Evolutionary conservation across 1,140 invertebrate species (phyloP).

Genomic region (Globodera rostochiensis): DNA sequence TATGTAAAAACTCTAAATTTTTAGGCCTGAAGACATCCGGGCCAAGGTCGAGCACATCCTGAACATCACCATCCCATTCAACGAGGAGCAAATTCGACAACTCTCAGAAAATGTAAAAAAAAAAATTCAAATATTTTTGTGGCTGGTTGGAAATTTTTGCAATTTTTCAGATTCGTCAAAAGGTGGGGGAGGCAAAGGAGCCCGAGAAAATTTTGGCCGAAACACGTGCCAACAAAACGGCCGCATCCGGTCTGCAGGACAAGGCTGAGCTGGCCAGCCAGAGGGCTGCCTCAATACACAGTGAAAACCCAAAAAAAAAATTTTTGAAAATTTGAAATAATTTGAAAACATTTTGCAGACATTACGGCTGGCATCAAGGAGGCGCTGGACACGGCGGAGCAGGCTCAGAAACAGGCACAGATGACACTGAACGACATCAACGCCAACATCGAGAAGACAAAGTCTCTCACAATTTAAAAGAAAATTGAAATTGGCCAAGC

Average conservation of each 20-base stretch:
- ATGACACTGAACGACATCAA: conserved; percentile 41
- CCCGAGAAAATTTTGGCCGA: conserved; percentile 62
- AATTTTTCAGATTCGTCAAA: conserved; percentile 55
- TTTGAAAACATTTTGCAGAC: conserved; percentile 12
- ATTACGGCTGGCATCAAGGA: conserved; percentile 44
- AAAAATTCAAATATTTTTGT: not conserved
- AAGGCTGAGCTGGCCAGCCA: conserved; percentile 49
- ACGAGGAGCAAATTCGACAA: conserved; percentile 58
- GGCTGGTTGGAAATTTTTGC: not conserved
- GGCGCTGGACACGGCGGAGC: conserved; percentile 45
- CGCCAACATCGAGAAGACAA: conserved; percentile 35
- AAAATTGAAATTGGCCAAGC: no score
- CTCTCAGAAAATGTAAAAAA: conserved; percentile 52
- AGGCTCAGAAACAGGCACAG: conserved; percentile 45
- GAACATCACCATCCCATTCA: conserved; percentile 59
- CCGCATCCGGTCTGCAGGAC: conserved; percentile 55
- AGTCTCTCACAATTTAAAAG: not conserved
- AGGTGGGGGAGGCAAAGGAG: conserved; percentile 62
- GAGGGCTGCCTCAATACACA: conserved; percentile 49
- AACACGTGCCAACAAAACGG: conserved; percentile 58
- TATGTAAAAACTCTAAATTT: not conserved
- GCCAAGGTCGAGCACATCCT: conserved; percentile 58
- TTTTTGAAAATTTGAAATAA: conserved; percentile 9
- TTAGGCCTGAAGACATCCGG: conserved; percentile 59
- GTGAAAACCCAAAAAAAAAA: not conserved